These are phyloP conservation scores for Hyles euphorbiae DNA, from an alignment of 1,140 invertebrate genomes.

Conservation along the genomic window DNA sequence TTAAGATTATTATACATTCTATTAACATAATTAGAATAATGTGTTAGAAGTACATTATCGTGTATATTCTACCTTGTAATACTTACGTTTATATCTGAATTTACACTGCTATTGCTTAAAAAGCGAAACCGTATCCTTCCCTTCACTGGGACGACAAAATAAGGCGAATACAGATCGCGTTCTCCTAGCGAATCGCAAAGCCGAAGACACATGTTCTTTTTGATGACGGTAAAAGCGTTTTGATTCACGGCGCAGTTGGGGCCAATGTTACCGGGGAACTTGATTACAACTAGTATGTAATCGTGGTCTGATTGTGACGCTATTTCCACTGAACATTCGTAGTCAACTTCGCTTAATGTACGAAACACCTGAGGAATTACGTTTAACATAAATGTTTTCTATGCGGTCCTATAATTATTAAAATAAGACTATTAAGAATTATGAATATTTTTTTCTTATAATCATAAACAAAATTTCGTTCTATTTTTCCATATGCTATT, in stretches of 20 bases:
- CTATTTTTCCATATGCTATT: too few species aligned
- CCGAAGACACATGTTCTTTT: constrained; percentile 36
- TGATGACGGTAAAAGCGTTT: constrained; percentile 44
- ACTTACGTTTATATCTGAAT: constrained; percentile 54
- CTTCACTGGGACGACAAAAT: constrained; percentile 36
- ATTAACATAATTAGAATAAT: too few species aligned
- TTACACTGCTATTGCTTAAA: constrained; percentile 58
- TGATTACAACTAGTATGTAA: constrained; percentile 39
- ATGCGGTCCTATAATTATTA: too few species aligned
- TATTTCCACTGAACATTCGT: constrained; percentile 49
- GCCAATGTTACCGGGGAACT: constrained; percentile 36
- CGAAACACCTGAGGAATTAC: constrained; percentile 40
- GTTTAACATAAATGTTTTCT: too few species aligned
- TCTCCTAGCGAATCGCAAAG: constrained; percentile 38
- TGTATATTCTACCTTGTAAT: not conserved
- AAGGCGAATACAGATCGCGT: constrained; percentile 24
- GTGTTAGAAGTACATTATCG: not conserved
- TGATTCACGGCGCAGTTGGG: constrained; percentile 38
- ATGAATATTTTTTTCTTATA: too few species aligned
- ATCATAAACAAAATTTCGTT: too few species aligned
- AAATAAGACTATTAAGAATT: too few species aligned
- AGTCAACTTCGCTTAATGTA: constrained; percentile 41
- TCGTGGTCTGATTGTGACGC: constrained; percentile 19
- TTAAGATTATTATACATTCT: too few species aligned
- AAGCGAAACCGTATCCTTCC: constrained; percentile 45